Conservation (phyloP, 2,888 invertebrate genomes). For the Meganola albula region DNA sequence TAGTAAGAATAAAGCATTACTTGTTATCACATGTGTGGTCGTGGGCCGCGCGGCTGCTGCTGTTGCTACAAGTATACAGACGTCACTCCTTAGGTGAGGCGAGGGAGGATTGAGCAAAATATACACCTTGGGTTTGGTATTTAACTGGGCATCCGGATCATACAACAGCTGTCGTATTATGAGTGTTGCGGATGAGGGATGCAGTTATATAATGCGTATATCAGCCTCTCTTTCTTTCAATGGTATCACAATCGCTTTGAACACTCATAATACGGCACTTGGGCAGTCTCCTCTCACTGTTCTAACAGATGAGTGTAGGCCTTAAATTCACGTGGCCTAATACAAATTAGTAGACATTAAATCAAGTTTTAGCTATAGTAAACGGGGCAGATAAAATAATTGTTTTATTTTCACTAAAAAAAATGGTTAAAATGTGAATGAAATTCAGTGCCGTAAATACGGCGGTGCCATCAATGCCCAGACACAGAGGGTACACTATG, state of each 20-base stretch:
- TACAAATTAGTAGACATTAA: too few species aligned
- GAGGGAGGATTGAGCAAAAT: constrained; percentile 1
- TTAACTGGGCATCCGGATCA: not conserved
- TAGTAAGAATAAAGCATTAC: constrained; percentile 49
- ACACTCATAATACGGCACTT: not conserved
- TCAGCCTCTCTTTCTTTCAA: not conserved
- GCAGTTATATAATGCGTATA: not conserved
- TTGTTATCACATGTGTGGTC: constrained; percentile 54
- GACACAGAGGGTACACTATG: too few species aligned
- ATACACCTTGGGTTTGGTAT: too few species aligned
- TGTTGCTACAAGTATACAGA: constrained; percentile 48
- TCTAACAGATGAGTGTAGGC: too few species aligned
- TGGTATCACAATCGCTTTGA: not conserved
- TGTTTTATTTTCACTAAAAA: too few species aligned
- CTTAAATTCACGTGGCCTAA: too few species aligned
- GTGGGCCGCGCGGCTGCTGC: constrained; percentile 48
- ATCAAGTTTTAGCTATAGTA: too few species aligned
- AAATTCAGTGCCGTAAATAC: too few species aligned
- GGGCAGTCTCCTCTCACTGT: too few species aligned
- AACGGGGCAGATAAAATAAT: too few species aligned
- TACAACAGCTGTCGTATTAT: not conserved
- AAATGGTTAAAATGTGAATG: too few species aligned
- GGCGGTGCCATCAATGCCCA: too few species aligned
- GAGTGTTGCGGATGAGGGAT: not conserved
- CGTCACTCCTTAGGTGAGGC: constrained; percentile 3